A percentile compares a stretch with the other conserved stretches of the same genome.
phyloP scores from a whole-genome alignment of 2,888 invertebrate species.

The Craniophora ligustri region DNA sequence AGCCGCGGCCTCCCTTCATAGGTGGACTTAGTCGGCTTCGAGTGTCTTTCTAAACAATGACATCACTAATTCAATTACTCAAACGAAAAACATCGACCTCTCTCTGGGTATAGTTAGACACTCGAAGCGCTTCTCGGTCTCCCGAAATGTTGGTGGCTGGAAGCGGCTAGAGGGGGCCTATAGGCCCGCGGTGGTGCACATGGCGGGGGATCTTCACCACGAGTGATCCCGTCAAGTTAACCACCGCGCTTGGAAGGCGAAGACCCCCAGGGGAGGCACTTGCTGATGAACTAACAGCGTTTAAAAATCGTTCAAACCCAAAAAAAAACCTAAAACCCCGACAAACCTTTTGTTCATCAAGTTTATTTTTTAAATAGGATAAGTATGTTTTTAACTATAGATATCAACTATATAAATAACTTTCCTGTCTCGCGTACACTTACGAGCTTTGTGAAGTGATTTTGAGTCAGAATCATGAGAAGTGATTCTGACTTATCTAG shows the following conservation, averaged over 20 bases:
- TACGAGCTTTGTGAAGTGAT: too few relatives aligned
- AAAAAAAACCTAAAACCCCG: neutral
- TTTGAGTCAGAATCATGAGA: too few relatives aligned
- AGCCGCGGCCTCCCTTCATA: slow-evolving; percentile 17
- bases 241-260: slow-evolving; percentile 38
- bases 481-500: too few relatives aligned
- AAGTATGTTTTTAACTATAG: too few relatives aligned
- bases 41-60: neutral
- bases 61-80: too few relatives aligned
- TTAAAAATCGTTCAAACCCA: neutral
- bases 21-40: slow-evolving; percentile 33
- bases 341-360: slow-evolving; percentile 11
- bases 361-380: too few relatives aligned
- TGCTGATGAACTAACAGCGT: slow-evolving; percentile 39
- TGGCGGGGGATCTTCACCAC: slow-evolving; percentile 2
- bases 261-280: slow-evolving; percentile 46
- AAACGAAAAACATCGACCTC: slow-evolving; percentile 12
- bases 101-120: slow-evolving; percentile 28
- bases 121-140: slow-evolving; percentile 30
- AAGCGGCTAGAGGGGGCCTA: slow-evolving; percentile 35
- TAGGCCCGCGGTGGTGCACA: slow-evolving; percentile 20
- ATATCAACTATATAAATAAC: too few relatives aligned
- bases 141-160: slow-evolving; percentile 22
- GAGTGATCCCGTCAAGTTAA: neutral
- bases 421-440: too few relatives aligned